These are phyloP conservation scores for Trimorus sp. DNA, from an alignment of 2,888 invertebrate genomes.

Conservation along the genomic window DNA sequence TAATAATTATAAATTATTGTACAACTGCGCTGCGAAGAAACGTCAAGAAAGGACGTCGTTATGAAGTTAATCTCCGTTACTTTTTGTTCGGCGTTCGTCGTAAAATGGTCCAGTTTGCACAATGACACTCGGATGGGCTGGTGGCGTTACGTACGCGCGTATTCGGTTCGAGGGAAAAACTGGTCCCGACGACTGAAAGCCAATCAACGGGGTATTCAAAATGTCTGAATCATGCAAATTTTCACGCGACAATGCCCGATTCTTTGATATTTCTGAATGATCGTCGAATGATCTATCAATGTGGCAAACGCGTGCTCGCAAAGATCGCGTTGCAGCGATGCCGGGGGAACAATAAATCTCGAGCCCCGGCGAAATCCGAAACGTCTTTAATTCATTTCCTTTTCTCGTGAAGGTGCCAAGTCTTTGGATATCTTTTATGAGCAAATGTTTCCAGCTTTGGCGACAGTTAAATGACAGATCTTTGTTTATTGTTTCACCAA, in stretches of 20 bases:
- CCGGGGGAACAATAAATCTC: conserved; percentile 50
- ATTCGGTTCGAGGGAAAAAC: conserved; percentile 24
- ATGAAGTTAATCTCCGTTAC: too few relatives aligned
- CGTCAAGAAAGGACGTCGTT: too few relatives aligned
- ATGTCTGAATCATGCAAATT: conserved; percentile 74
- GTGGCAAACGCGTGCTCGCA: conserved; percentile 47
- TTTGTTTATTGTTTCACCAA: too few relatives aligned
- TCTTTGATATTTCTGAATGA: conserved; percentile 66
- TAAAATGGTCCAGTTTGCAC: conserved; percentile 12
- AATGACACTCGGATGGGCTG: conserved; percentile 1
- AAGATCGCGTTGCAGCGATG: conserved; percentile 43
- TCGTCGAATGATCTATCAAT: conserved; percentile 75
- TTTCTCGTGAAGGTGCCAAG: conserved; percentile 12
- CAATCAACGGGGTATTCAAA: conserved; percentile 76
- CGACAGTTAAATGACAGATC: too few relatives aligned
- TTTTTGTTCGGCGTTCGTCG: conserved; percentile 7
- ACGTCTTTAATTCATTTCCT: conserved; percentile 24
- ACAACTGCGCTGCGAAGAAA: conserved; percentile 28
- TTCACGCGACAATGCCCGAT: conserved; percentile 64
- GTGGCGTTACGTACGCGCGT: conserved; percentile 1
- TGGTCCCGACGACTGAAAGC: conserved; percentile 63
- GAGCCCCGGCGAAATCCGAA: conserved; percentile 33
- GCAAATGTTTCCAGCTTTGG: conserved; percentile 6
- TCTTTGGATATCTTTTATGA: not conserved
- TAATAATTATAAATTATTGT: conserved; percentile 51